Conservation (phyloP, 2,797 vertebrate genomes). For the Muscicapa striata region DNA sequence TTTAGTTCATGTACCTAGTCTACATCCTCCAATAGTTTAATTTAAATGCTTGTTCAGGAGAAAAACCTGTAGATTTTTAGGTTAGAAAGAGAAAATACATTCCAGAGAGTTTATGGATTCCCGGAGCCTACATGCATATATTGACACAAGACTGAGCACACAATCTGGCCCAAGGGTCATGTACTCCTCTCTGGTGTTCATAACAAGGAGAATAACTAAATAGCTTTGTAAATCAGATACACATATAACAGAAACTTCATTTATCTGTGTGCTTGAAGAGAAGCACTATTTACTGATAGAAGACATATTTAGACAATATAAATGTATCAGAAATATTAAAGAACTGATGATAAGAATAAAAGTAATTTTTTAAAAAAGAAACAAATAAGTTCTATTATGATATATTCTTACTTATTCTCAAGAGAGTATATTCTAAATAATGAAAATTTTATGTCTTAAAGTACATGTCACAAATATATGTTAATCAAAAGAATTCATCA, state of each 20-base stretch:
- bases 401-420: neutral
- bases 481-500: neutral
- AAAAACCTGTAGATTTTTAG: neutral
- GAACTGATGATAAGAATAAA: neutral
- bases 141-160: neutral
- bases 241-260: neutral
- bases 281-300: neutral
- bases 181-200: neutral
- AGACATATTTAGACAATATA: neutral
- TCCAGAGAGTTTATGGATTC: neutral
- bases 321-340: neutral
- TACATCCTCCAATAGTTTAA: neutral
- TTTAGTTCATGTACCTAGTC: neutral
- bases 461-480: neutral
- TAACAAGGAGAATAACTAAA: neutral
- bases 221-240: neutral
- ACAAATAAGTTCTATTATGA: neutral
- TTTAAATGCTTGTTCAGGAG: neutral
- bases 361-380: neutral
- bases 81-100: neutral
- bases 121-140: neutral
- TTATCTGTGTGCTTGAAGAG: neutral
- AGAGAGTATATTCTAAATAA: neutral
- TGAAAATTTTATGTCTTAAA: neutral
- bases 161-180: neutral